Evolutionary conservation across 2,888 invertebrate genomes (phyloP).

Genomic region (Idaea dimidiata): DNA sequence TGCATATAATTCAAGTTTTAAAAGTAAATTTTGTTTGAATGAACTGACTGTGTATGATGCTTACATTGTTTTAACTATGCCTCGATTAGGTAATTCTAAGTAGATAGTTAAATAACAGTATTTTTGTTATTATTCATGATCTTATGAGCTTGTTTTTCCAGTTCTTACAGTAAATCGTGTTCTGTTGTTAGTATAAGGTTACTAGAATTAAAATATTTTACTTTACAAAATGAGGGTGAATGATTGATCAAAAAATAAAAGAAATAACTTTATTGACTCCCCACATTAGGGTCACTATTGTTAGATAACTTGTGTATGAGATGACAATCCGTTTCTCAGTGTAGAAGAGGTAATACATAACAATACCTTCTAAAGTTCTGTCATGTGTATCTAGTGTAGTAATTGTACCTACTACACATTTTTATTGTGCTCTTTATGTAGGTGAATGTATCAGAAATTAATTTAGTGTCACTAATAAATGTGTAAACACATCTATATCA

Average conservation of each 20-base stretch:
- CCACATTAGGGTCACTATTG: no score
- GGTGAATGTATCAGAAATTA: neutral
- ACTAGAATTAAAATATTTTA: neutral
- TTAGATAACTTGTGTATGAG: no score
- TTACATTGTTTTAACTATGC: no score
- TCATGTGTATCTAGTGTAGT: neutral
- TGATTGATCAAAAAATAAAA: no score
- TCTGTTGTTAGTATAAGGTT: neutral
- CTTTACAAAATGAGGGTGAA: no score
- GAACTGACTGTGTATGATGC: neutral
- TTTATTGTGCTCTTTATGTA: neutral
- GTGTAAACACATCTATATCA: no score
- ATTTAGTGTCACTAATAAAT: neutral
- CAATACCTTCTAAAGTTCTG: neutral
- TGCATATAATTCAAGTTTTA: conserved; percentile 13
- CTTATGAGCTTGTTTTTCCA: neutral
- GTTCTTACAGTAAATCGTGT: neutral
- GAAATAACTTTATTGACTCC: no score
- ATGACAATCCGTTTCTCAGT: neutral
- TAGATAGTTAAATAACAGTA: no score
- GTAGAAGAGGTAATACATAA: neutral
- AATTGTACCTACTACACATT: neutral
- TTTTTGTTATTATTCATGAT: neutral
- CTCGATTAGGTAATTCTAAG: no score
- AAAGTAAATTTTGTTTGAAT: neutral